Percentiles rank a stretch among this genome's conserved stretches.
Evolutionary conservation across 2,113 vertebrate species (phyloP).

Genomic region (Struthio camelus): DNA sequence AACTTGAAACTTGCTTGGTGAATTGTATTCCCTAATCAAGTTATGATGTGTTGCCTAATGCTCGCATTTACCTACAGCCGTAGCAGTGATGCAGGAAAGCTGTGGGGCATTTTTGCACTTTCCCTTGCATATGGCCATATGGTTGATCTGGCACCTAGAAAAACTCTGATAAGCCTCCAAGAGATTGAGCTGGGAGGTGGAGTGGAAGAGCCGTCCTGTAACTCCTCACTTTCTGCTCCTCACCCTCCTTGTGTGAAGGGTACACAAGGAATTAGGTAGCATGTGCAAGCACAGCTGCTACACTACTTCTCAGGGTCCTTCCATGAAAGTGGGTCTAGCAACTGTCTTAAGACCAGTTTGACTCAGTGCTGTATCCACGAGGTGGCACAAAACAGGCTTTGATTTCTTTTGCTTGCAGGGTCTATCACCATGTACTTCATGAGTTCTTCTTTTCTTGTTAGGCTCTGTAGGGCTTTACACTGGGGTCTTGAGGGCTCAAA

Average conservation of each 20-base stretch:
- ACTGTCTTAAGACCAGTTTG: background rate
- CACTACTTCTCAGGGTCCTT: background rate
- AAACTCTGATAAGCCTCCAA: background rate
- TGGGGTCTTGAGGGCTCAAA: background rate
- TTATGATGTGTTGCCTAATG: background rate
- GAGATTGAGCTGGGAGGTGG: background rate
- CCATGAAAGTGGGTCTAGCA: accelerated
- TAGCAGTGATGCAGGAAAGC: background rate
- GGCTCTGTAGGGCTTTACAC: background rate
- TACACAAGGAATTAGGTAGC: background rate
- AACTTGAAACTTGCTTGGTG: background rate
- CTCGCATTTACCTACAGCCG: background rate
- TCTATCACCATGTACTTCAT: background rate
- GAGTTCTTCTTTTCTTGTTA: background rate
- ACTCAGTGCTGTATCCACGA: background rate
- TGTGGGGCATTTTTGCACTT: background rate
- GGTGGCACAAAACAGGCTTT: background rate
- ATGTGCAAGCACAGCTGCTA: background rate
- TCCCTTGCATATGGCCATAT: accelerated
- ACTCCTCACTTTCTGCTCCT: background rate
- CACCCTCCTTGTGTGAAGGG: background rate
- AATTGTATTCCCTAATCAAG: background rate
- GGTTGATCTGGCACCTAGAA: background rate
- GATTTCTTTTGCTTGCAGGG: background rate
- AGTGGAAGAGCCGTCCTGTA: background rate